Conservation (phyloP, 2,797 vertebrate species). For the Gallirallus australis region DNA sequence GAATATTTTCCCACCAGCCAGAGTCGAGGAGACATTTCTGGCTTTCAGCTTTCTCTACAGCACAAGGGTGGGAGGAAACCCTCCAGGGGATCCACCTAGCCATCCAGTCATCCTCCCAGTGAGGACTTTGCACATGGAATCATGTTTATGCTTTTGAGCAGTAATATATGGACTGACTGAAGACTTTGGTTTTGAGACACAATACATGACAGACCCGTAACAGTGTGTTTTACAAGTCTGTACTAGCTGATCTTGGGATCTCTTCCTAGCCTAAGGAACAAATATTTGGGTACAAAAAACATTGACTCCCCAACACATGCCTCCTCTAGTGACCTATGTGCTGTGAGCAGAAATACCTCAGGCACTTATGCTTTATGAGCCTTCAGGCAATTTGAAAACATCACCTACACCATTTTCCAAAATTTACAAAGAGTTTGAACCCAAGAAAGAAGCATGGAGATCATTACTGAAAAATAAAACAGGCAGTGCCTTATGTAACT, state of each 20-base stretch:
- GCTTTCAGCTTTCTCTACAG: neutral
- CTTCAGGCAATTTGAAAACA: conserved; percentile 9
- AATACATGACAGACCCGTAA: neutral
- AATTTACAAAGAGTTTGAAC: neutral
- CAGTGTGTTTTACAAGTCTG: neutral
- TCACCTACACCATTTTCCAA: neutral
- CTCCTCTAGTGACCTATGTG: neutral
- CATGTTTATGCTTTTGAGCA: neutral
- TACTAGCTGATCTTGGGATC: neutral
- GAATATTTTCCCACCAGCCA: neutral
- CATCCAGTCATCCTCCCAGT: neutral
- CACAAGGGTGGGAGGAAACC: accelerated
- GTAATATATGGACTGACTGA: neutral
- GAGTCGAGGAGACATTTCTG: neutral
- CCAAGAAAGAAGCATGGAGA: neutral
- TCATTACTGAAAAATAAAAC: neutral
- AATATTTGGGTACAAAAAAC: neutral
- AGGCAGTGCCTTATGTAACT: neutral
- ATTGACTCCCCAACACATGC: neutral
- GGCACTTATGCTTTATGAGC: neutral
- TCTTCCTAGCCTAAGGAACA: conserved; percentile 3
- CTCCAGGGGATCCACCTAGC: neutral
- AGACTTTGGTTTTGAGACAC: neutral
- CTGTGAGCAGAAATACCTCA: neutral
- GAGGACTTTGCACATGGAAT: neutral